Conservation (phyloP, 2,113 vertebrate genomes). For the Struthio camelus region DNA sequence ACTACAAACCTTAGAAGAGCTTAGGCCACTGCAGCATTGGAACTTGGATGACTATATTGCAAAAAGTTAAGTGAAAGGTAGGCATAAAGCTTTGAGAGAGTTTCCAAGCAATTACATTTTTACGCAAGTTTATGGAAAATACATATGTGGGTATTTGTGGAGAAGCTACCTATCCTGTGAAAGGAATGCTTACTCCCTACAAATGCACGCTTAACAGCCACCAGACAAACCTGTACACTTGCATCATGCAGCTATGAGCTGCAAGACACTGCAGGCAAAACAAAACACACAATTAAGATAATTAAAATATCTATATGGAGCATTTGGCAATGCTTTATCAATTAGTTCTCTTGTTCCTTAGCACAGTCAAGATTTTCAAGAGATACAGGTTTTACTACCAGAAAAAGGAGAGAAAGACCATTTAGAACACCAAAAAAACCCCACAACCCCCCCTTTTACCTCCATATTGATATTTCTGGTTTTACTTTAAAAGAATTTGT, state of each 20-base stretch:
- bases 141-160: neutral
- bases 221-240: neutral
- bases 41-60: neutral
- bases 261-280: neutral
- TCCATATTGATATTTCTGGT: neutral
- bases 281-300: neutral
- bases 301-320: neutral
- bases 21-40: neutral
- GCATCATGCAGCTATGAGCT: neutral
- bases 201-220: neutral
- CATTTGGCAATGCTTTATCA: neutral
- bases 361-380: neutral
- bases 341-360: neutral
- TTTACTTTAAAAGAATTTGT: neutral
- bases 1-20: neutral
- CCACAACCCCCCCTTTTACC: neutral
- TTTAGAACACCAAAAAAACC: rapidly evolving
- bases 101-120: neutral
- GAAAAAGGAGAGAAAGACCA: neutral
- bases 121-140: neutral
- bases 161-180: neutral
- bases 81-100: neutral
- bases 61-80: neutral
- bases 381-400: neutral
- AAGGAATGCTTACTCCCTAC: neutral